These are phyloP conservation scores for Psilopsiagon aymara DNA, from an alignment of 2,113 vertebrate species.

Conservation along the genomic window DNA sequence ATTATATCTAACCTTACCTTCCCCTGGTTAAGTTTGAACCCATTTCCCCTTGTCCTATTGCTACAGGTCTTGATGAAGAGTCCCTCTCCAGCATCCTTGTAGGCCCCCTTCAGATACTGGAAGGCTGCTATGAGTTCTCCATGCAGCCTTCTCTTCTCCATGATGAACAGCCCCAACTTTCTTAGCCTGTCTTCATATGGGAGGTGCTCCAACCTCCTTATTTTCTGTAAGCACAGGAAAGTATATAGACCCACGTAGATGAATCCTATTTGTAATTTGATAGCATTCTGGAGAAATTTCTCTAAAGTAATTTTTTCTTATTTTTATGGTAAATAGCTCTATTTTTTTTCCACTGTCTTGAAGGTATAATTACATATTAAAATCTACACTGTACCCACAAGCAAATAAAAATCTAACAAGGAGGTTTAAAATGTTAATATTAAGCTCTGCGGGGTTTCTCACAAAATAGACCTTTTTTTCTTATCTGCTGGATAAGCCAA, in stretches of 20 bases:
- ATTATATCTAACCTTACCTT: too few species aligned
- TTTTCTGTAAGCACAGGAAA: neutral
- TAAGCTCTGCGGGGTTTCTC: neutral
- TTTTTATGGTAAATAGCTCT: neutral
- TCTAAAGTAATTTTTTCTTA: neutral
- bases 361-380: neutral
- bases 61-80: too few species aligned
- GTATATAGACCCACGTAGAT: neutral
- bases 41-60: too few species aligned
- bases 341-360: neutral
- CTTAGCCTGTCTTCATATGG: neutral
- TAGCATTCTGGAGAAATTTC: neutral
- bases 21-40: too few species aligned
- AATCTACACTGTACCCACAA: neutral
- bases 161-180: neutral
- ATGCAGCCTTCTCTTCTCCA: neutral
- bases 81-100: neutral
- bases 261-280: neutral
- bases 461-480: rapidly evolving
- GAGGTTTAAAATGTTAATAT: neutral
- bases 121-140: neutral
- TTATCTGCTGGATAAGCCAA: neutral
- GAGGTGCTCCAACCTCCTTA: neutral
- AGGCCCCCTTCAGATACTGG: neutral
- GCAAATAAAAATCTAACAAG: neutral